Conservation (phyloP, 2,797 vertebrate genomes). For the Poeciliopsis turneri region DNA sequence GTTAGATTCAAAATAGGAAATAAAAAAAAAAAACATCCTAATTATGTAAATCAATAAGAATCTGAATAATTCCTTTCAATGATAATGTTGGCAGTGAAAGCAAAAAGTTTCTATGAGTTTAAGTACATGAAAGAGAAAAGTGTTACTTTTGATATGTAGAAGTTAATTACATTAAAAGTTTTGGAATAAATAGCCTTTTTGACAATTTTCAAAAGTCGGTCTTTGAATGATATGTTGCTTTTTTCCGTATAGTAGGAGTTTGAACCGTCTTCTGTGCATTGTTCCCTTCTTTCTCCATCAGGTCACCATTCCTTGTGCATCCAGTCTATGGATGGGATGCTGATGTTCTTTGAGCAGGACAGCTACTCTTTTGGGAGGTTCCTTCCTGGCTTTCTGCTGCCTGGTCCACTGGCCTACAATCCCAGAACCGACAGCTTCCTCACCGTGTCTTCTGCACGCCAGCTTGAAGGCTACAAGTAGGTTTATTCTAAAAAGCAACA, state of each 20-base stretch:
- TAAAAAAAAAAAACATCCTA: not conserved
- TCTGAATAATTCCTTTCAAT: not conserved
- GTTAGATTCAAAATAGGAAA: not conserved
- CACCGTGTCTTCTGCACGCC: constrained; percentile 89
- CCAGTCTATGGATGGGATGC: constrained; percentile 98
- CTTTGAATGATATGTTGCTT: not conserved
- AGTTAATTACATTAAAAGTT: not conserved
- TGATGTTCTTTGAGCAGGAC: constrained; percentile 98
- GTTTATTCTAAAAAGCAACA: constrained; percentile 26
- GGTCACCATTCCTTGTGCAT: constrained; percentile 96
- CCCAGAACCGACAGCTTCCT: constrained; percentile 92
- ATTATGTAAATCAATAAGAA: not conserved
- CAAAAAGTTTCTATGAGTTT: not conserved
- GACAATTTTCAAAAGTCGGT: not conserved
- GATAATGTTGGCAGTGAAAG: not conserved
- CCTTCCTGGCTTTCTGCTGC: constrained; percentile 93
- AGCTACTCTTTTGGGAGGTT: constrained; percentile 94
- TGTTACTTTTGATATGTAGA: not conserved
- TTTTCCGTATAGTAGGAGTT: not conserved
- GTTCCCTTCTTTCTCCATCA: constrained; percentile 53
- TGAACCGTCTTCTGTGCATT: not conserved
- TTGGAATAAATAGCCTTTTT: not conserved
- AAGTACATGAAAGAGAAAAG: not conserved
- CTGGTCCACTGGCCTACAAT: constrained; percentile 91
- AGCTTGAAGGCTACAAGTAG: constrained; percentile 96